Conservation (phyloP, 2,113 vertebrate genomes). For the Mustelus asterias region DNA sequence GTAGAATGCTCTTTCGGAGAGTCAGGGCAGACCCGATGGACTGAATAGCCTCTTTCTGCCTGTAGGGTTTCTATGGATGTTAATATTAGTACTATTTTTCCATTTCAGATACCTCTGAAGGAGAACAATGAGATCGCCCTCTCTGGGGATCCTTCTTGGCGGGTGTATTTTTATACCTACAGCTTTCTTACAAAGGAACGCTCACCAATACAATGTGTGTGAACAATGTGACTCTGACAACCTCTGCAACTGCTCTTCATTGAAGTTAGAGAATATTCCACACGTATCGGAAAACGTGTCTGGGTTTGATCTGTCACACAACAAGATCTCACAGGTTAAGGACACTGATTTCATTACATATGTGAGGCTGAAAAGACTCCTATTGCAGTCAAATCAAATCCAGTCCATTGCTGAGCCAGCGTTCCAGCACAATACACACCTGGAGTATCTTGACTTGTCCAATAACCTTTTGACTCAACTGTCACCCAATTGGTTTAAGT, state of each 20-base stretch:
- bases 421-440: constrained; percentile 51
- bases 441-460: constrained; percentile 68
- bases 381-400: constrained; percentile 56
- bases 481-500: constrained; percentile 61
- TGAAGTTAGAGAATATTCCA: constrained; percentile 53
- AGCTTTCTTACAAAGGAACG: not conserved
- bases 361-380: constrained; percentile 51
- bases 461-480: constrained; percentile 56
- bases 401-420: constrained; percentile 52
- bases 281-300: constrained; percentile 42
- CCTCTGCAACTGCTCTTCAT: constrained; percentile 54
- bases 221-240: constrained; percentile 45
- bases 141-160: not conserved
- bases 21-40: too few relatives aligned
- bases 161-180: not conserved
- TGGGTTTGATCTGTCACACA: constrained; percentile 60
- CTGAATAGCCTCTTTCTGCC: too few relatives aligned
- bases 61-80: too few relatives aligned
- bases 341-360: constrained; percentile 53
- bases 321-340: constrained; percentile 52
- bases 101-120: not conserved
- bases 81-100: not conserved
- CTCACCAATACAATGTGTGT: constrained; percentile 16
- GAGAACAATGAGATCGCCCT: not conserved
- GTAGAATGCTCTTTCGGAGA: too few relatives aligned